phyloP scores from a whole-genome alignment of 53 echinoderm and acorn worm genomes.

The Apostichopus leukothele region DNA sequence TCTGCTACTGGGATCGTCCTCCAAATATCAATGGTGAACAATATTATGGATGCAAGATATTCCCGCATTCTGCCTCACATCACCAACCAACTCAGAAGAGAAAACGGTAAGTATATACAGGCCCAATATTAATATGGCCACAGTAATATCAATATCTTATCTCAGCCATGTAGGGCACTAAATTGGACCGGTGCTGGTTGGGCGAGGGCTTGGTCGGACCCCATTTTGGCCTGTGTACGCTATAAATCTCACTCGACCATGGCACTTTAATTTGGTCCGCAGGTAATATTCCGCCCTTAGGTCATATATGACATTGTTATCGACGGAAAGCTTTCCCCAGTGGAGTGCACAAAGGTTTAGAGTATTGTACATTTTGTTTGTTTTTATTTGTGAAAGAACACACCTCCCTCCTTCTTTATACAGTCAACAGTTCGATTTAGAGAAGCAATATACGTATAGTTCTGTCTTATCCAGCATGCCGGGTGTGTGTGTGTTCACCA shows the following conservation, averaged over 20 bases:
- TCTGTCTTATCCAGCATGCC: no score
- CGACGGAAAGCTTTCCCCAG: no score
- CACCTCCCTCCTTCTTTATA: no score
- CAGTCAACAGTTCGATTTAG: no score
- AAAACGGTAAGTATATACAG: not conserved
- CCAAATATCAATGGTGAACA: slow-evolving; percentile 4
- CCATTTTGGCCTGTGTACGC: not conserved
- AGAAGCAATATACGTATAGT: no score
- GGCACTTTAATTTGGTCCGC: not conserved
- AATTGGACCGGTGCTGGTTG: not conserved
- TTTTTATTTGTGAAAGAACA: no score
- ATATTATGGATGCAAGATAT: not conserved
- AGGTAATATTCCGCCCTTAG: no score
- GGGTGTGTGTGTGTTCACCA: no score
- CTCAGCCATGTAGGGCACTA: not conserved
- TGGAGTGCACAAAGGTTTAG: no score
- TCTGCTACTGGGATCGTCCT: not conserved
- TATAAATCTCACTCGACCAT: not conserved
- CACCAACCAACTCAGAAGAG: not conserved
- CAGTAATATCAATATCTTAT: not conserved
- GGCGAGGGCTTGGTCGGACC: not conserved
- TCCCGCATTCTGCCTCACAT: not conserved
- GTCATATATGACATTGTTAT: no score
- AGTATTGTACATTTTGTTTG: no score
- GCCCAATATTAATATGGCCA: not conserved